Percentiles rank a stretch among this genome's conserved stretches.
Evolutionary conservation across 2,113 vertebrate species (phyloP).

Genomic region (Azemiops feae): DNA sequence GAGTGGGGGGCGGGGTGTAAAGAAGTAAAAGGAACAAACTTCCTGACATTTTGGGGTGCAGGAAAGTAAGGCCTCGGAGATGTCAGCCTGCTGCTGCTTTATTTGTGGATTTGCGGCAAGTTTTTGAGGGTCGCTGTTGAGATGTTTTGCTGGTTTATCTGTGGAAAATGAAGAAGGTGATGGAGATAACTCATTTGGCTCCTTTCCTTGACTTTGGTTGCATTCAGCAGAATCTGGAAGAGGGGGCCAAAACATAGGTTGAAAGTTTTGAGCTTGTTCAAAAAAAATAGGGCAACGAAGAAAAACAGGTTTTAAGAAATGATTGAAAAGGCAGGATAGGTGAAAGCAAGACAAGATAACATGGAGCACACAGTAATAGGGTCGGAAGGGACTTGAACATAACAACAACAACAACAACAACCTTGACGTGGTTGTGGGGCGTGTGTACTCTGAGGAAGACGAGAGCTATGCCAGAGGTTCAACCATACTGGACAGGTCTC

Average conservation of each 20-base stretch:
- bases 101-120: no score
- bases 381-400: no score
- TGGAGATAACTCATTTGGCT: neutral
- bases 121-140: neutral
- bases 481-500: no score
- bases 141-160: neutral
- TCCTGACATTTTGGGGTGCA: accelerated
- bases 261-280: neutral
- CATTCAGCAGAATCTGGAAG: neutral
- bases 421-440: no score
- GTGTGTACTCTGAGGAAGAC: no score
- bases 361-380: no score
- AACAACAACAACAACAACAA: no score
- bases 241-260: neutral
- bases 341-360: neutral
- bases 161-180: neutral
- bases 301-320: neutral
- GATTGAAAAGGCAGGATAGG: neutral
- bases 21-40: slow-evolving; percentile 19
- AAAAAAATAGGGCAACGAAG: neutral
- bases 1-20: neutral
- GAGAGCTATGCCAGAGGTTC: no score
- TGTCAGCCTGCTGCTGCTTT: no score
- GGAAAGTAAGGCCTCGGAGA: neutral
- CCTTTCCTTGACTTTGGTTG: neutral